Evolutionary conservation across 2,113 vertebrate species (phyloP), one percentile per base, ranked within the genome.

Genomic region (Stomatorhinus ivindoensis): DNA sequence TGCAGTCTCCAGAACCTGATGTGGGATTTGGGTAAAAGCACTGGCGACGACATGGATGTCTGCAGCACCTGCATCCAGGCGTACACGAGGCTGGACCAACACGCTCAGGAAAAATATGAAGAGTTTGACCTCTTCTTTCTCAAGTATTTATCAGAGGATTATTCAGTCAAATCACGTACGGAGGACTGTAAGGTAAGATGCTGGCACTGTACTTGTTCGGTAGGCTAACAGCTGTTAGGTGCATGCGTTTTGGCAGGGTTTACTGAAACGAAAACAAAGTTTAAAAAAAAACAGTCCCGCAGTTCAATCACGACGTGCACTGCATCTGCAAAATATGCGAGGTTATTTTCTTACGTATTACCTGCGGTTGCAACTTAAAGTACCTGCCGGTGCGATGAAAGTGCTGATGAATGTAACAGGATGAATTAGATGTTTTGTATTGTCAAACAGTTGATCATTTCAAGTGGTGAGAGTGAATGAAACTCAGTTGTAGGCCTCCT

Each of bases 51-150:
- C 88, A 96, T 95, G 89, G 96, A 96, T 92, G 95, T 94, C 90
- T 97, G 96, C 92, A 95, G 95, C 94, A 94, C 92, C 94, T 97
- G 97, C 91, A 94, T 97, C 90, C 95, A 96, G 93, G 96, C 95
- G 0, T 97, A 97, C 93, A 95, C 95, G 94, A 94, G 96, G 93
- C 95, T 97, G 93, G 97, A 97, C 94, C 96, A 96, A 96, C 97
- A 97, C 93, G 97, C 97, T 96, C 97, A 97, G 96, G 97, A 97
- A 97, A 97, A 97, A 96, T 97, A 97, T 89, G 96, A 97, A 90
- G 97, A 97, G 95, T 97, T 97, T 91, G 96, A 97, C 92, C 92
- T 95, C 94, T 93, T 97, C 94, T 95, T 97, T 92, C 95, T 96
- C 95, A 97, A 97, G 93, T 96, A 96, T 94, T 94, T 97, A 93